Evolutionary conservation across 1,140 invertebrate species (phyloP), one percentile per base, ranked within the genome.

Genomic region (Piezodorus guildinii): DNA sequence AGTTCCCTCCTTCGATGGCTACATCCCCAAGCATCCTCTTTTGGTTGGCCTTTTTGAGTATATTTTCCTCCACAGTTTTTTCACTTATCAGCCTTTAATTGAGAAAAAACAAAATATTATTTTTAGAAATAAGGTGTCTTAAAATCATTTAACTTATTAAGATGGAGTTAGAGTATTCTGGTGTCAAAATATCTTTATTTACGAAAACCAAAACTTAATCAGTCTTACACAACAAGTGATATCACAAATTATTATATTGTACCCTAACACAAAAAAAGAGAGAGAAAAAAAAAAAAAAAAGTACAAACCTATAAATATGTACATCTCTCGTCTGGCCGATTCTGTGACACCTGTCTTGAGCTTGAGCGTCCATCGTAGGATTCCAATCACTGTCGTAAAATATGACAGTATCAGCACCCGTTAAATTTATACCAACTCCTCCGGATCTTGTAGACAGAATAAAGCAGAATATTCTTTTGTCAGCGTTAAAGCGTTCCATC

Each of bases 301-400:
- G 3, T 39, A 39, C 34, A 6, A 72, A 86, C 83, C 87, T 82
- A 77, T 97, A 99, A 73, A 99, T 99, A 78, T 98, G 94, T 59
- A 99, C 97, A 83, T 99, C 96, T 70, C 96, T 81, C 0, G 97
- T 99, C 79, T 99, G 97, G 1, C 97, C 97, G 72, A 99, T 99
- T 69, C 97, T 83, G 78, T 98, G 96, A 77, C 95, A 98, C 69
- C 96, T 81, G 78, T 98, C 97, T 77, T 99, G 96, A 62, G 96
- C 96, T 77, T 95, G 96, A 52, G 95, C 95, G 82, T 99, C 96
- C 96, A 99, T 99, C 0, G 96, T 99, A 51, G 96, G 96, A 84
- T 99, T 99, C 97, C 96, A 99, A 78, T 99, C 97, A 67, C 93
- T 96, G 78, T 99, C 97, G 77, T 99, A 99, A 78, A 99, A 99